Conservation (phyloP, 2,113 vertebrate species). For the Platycercus adscitus region DNA sequence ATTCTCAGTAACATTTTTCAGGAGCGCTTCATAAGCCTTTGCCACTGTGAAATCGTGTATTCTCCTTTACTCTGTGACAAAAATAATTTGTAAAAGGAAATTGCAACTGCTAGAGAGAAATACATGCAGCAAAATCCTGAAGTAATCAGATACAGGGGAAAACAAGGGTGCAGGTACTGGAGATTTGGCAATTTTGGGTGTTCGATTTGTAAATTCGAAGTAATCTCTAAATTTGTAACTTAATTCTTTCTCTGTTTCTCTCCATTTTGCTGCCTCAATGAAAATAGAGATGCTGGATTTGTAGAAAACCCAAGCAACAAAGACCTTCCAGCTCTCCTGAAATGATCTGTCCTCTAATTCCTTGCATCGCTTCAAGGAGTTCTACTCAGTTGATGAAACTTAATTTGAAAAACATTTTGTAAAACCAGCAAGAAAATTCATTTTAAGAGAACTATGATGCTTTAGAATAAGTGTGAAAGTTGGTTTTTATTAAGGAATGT, state of each 20-base stretch:
- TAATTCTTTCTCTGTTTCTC: slow-evolving; percentile 46
- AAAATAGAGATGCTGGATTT: slow-evolving; percentile 46
- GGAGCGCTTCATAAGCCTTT: not conserved
- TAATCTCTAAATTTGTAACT: slow-evolving; percentile 11
- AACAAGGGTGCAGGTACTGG: not conserved
- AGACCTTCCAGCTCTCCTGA: slow-evolving; percentile 24
- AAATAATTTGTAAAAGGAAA: not conserved
- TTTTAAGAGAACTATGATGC: not conserved
- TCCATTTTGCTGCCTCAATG: slow-evolving; percentile 37
- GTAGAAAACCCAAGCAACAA: slow-evolving; percentile 48
- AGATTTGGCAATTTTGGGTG: not conserved
- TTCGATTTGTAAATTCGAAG: slow-evolving; percentile 21
- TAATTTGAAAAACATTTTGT: slow-evolving; percentile 2
- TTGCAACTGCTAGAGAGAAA: not conserved
- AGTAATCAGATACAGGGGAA: not conserved
- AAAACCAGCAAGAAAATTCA: not conserved
- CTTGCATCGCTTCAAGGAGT: slow-evolving; percentile 24
- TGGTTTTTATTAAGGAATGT: not conserved
- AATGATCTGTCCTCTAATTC: slow-evolving; percentile 18
- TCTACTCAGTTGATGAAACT: not conserved
- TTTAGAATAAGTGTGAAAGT: not conserved
- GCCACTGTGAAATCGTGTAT: not conserved
- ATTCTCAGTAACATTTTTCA: not conserved
- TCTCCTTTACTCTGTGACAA: not conserved
- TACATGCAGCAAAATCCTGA: not conserved